A percentile compares a stretch with the other conserved stretches of the same genome.
These are phyloP conservation scores for Myotis vivesi DNA, from an alignment of 2,797 vertebrate species.

Conservation along the genomic window DNA sequence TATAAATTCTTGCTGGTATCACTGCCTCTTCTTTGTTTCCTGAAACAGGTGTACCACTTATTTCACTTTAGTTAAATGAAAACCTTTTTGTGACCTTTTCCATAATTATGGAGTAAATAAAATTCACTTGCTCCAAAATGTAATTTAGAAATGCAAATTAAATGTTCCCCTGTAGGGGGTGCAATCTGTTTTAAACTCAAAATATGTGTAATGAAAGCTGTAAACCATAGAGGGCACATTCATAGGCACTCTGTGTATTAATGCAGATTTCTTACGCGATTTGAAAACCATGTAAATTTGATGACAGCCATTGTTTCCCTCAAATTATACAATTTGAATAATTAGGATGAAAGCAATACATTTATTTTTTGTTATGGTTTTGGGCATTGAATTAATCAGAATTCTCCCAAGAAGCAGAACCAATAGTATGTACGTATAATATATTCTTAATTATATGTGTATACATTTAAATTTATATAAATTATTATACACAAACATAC, in stretches of 20 bases:
- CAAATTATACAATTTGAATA: background rate
- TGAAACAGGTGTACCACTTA: background rate
- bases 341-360: background rate
- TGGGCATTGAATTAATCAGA: background rate
- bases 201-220: background rate
- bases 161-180: constrained; percentile 35
- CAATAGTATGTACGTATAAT: background rate
- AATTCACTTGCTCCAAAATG: constrained; percentile 22
- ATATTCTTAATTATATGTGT: background rate
- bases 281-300: constrained; percentile 14
- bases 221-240: background rate
- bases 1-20: background rate
- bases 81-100: constrained; percentile 19
- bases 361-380: constrained; percentile 30
- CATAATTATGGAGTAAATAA: constrained; percentile 15
- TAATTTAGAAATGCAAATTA: constrained; percentile 55
- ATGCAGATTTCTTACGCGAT: background rate
- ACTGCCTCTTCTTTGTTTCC: background rate
- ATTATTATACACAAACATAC: background rate
- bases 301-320: background rate
- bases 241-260: background rate
- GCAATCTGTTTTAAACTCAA: constrained; percentile 51
- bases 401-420: constrained; percentile 7
- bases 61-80: constrained; percentile 21
- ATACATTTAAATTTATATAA: background rate